Evolutionary conservation across 2,113 vertebrate genomes (phyloP).

Genomic region (Syngnathus floridae): DNA sequence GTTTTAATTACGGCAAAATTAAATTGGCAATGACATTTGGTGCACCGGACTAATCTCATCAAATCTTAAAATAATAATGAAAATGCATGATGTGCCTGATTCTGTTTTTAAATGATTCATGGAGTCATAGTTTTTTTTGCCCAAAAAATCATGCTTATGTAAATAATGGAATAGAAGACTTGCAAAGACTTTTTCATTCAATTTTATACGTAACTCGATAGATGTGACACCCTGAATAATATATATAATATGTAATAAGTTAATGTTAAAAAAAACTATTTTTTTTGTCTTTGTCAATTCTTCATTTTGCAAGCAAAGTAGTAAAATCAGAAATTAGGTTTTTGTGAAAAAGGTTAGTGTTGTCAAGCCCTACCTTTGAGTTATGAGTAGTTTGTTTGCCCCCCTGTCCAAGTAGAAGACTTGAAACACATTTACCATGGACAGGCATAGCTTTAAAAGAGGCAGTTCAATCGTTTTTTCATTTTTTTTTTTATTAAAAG

Average conservation of each 20-base stretch:
- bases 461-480: constrained; percentile 26
- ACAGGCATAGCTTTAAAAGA: constrained; percentile 36
- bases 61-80: not conserved
- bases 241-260: no score
- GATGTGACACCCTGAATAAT: no score
- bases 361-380: not conserved
- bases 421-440: constrained; percentile 58
- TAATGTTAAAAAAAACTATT: no score
- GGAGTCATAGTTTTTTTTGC: no score
- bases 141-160: no score
- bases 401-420: constrained; percentile 12
- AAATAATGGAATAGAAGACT: no score
- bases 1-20: not conserved
- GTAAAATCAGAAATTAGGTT: no score
- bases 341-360: not conserved
- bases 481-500: constrained; percentile 6
- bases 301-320: no score
- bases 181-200: no score
- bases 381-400: not conserved
- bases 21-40: not conserved
- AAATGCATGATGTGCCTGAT: not conserved
- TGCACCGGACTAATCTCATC: not conserved
- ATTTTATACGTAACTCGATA: no score
- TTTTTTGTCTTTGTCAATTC: no score
- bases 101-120: no score